Base-by-base conservation (phyloP, 2,888 invertebrate genomes). In the Eueremaeus valkanovi region DNA sequence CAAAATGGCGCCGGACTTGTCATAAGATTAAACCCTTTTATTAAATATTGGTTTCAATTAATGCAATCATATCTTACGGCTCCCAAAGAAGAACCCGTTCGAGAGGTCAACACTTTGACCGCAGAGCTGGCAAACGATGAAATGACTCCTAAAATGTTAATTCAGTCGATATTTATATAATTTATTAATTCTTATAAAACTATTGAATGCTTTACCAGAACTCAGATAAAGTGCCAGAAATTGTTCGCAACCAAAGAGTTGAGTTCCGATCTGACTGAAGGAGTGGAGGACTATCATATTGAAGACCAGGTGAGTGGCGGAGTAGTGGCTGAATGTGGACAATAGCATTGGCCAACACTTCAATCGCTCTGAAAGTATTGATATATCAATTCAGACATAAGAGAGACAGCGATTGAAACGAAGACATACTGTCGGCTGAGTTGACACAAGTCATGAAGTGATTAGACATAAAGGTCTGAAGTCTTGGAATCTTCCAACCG, bases 1-100 rank as follows among this genome's bases (percentile, higher is more conserved):
- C 90, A 96, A 91, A 80, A 98, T 92, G 72, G 97, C 96, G 76
- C 98, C 98, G 42, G 95, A 96, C 94, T 96, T 84, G 79, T n/a
- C n/a, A n/a, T n/a, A n/a, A n/a, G n/a, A n/a, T n/a, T 82, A 81
- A 80, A 61, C 61, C 21, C 3, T 29, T 63, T 42, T 51, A 68
- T 42, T 27, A 42, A 61, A 55, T 74, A 72, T 58, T 27, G 70
- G 77, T 11, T n/a, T 31, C 70, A 21, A 74, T 70, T n/a, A 24
- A 36, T 31, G 1, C 11, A 40, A 27, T 13, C 3, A 42, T 24
- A 6, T 88, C 90, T 89, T 87, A 95, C 95, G 77, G 97, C 97
- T 82, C 97, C 97, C 78, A 98, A 87, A 68, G 96, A 95, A 51
- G 92, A 86, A 61, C 91, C 90, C 51, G 90, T 88, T 81, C 88